These are phyloP conservation scores for Machimus atricapillus DNA, from an alignment of 2,888 invertebrate species.

Conservation along the genomic window DNA sequence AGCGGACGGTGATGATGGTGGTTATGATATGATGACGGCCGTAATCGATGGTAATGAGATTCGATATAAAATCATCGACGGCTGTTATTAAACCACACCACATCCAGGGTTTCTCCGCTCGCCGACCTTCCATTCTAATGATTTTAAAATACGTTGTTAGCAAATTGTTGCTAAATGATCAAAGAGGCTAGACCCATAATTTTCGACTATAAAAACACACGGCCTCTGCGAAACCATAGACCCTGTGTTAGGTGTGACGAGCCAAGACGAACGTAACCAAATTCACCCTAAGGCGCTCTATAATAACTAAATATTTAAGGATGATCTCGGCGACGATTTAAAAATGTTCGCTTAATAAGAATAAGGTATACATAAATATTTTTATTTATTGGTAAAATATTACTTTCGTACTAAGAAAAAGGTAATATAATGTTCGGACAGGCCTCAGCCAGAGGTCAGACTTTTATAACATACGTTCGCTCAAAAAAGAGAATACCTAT, in stretches of 20 bases:
- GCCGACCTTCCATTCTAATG: not conserved
- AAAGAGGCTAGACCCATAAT: not conserved
- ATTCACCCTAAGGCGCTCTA: too few species aligned
- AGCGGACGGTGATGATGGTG: slow-evolving; percentile 4
- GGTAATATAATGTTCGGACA: too few species aligned
- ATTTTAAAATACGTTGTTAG: slow-evolving; percentile 31
- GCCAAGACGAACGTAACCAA: not conserved
- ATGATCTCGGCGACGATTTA: too few species aligned
- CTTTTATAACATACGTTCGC: too few species aligned
- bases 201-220: not conserved
- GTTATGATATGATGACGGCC: slow-evolving; percentile 32
- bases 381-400: too few species aligned
- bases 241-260: not conserved
- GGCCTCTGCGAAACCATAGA: not conserved
- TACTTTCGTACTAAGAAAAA: too few species aligned
- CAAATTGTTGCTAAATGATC: slow-evolving; percentile 28
- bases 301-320: too few species aligned
- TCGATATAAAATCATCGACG: slow-evolving; percentile 36
- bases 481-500: too few species aligned
- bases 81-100: slow-evolving; percentile 24
- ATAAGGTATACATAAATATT: too few species aligned
- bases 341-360: too few species aligned
- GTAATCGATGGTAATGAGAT: slow-evolving; percentile 38
- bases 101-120: not conserved
- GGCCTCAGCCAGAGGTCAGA: too few species aligned